A percentile compares a stretch with the other conserved stretches of the same genome.
These are phyloP conservation scores for Hemithea aestivaria DNA, from an alignment of 2,888 invertebrate genomes.

Conservation along the genomic window DNA sequence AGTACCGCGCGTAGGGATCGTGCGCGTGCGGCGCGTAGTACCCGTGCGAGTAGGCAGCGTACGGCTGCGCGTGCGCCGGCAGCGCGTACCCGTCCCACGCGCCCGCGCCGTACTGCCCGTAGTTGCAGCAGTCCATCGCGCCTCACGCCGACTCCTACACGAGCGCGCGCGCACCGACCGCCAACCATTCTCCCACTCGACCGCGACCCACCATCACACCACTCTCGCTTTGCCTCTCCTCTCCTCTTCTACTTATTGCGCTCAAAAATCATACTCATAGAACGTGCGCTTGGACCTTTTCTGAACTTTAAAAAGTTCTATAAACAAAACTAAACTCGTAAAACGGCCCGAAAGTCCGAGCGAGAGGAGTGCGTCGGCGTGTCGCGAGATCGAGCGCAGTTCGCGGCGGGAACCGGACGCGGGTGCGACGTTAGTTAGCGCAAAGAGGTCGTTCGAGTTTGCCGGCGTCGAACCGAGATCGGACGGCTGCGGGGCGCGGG, in stretches of 20 bases:
- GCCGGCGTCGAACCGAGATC: constrained; percentile 58
- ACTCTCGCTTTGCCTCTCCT: constrained; percentile 17
- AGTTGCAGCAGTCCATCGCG: constrained; percentile 75
- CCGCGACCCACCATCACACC: constrained; percentile 46
- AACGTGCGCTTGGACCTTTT: neutral
- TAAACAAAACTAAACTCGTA: constrained; percentile 19
- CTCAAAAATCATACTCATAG: constrained; percentile 5
- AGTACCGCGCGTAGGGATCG: constrained; percentile 69
- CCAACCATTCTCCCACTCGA: constrained; percentile 47
- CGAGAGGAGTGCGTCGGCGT: constrained; percentile 23
- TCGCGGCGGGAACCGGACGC: constrained; percentile 69
- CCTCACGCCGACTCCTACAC: constrained; percentile 57
- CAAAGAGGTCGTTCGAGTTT: constrained; percentile 77
- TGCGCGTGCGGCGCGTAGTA: constrained; percentile 64
- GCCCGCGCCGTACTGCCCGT: constrained; percentile 70
- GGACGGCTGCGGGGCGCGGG: constrained; percentile 45
- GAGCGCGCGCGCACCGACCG: constrained; percentile 45
- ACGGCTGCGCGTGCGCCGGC: constrained; percentile 45
- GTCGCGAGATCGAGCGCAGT: constrained; percentile 60
- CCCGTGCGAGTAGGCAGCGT: constrained; percentile 48
- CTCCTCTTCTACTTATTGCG: constrained; percentile 2
- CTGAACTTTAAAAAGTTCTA: constrained; percentile 14
- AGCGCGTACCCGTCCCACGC: constrained; percentile 46
- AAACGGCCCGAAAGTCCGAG: constrained; percentile 24
- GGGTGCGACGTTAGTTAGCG: constrained; percentile 73